phyloP scores from a whole-genome alignment of 2,888 invertebrate genomes.

The Eilema griseolum region DNA sequence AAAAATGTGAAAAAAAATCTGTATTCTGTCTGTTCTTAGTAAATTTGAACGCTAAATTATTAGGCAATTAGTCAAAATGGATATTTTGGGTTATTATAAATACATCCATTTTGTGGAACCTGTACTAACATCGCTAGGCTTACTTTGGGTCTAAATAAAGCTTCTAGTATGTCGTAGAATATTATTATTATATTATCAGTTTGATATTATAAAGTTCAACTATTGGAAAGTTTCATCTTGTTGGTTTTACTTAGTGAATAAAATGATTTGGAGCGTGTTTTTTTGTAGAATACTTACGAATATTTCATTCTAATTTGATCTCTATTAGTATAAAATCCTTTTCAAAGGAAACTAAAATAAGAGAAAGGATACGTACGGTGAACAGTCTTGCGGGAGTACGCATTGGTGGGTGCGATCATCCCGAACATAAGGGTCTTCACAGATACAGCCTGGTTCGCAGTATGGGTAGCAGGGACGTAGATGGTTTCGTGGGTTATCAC shows the following conservation, averaged over 20 bases:
- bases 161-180: background rate
- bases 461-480: conserved; percentile 82
- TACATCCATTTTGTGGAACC: too few relatives aligned
- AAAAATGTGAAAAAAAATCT: background rate
- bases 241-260: too few relatives aligned
- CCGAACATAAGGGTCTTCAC: conserved; percentile 80
- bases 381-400: conserved; percentile 80
- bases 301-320: too few relatives aligned
- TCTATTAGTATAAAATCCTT: too few relatives aligned
- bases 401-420: conserved; percentile 82
- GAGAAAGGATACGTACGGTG: conserved; percentile 51
- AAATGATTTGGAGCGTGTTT: too few relatives aligned
- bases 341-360: too few relatives aligned
- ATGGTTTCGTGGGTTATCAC: conserved; percentile 82
- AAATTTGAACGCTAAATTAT: background rate
- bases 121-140: too few relatives aligned
- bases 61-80: background rate
- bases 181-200: background rate
- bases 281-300: too few relatives aligned
- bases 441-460: conserved; percentile 82
- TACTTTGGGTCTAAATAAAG: background rate
- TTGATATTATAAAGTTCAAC: background rate
- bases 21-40: background rate
- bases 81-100: background rate
- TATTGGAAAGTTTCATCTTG: background rate